Evolutionary conservation across 2,113 vertebrate genomes (phyloP).

Genomic region (Ariopsis seemanni): DNA sequence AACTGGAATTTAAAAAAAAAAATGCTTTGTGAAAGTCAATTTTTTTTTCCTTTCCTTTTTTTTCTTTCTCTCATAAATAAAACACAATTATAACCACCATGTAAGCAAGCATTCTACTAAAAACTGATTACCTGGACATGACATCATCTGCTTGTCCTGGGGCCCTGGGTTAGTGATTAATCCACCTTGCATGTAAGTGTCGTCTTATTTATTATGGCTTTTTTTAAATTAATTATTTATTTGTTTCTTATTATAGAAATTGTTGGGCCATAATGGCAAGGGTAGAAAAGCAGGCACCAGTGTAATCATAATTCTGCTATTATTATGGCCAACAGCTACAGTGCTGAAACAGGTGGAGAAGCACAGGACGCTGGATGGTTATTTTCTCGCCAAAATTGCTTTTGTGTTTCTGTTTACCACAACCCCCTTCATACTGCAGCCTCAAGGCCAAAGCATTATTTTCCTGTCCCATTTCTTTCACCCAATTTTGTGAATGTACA

Average conservation of each 20-base stretch:
- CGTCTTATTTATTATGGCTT: not conserved
- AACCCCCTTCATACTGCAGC: not conserved
- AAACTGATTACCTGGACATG: not conserved
- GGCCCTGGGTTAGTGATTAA: not conserved
- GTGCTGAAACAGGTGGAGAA: not conserved
- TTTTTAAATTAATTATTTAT: not conserved
- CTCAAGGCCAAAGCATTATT: not conserved
- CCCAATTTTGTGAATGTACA: not conserved
- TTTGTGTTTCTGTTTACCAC: not conserved
- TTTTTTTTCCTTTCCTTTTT: not conserved
- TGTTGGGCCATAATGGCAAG: not conserved
- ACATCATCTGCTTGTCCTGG: not conserved
- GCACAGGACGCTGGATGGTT: not conserved
- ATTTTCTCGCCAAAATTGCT: slow-evolving; percentile 12
- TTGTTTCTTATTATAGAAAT: not conserved
- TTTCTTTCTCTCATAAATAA: not conserved
- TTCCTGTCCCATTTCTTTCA: not conserved
- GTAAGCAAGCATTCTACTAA: not conserved
- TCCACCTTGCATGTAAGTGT: not conserved
- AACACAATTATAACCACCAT: not conserved
- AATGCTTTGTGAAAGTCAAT: not conserved
- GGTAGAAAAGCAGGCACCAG: not conserved
- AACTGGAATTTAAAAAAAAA: not conserved
- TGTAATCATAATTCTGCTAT: not conserved
- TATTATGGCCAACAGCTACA: not conserved